Percentiles rank a stretch among this genome's conserved stretches.
Evolutionary conservation across 2,888 invertebrate genomes (phyloP).

Genomic region (Mythimna vitellina): DNA sequence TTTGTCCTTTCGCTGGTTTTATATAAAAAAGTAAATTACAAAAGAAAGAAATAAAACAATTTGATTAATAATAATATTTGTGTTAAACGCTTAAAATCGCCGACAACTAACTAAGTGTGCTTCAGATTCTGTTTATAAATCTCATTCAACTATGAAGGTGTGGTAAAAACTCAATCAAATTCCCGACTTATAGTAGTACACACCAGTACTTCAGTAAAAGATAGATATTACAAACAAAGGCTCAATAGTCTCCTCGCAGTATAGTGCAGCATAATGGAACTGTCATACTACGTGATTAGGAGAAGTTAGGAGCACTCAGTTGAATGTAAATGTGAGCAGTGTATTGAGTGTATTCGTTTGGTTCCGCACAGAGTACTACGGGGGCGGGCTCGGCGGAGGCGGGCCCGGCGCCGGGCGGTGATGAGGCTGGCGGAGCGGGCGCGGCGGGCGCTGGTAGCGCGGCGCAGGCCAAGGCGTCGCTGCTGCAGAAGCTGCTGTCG

Average conservation of each 20-base stretch:
- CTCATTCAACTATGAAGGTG: slow-evolving; percentile 8
- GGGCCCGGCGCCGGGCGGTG: slow-evolving; percentile 75
- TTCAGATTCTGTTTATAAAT: slow-evolving; percentile 28
- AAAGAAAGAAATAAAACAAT: neutral
- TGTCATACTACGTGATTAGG: slow-evolving; percentile 21
- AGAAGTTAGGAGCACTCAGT: slow-evolving; percentile 31
- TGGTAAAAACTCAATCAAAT: slow-evolving; percentile 8
- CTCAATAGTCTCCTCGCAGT: slow-evolving; percentile 6
- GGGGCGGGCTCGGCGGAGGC: slow-evolving; percentile 87
- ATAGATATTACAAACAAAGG: neutral
- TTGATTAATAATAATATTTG: slow-evolving; percentile 10
- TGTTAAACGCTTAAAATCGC: slow-evolving; percentile 20
- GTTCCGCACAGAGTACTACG: slow-evolving; percentile 85
- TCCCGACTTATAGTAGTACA: neutral
- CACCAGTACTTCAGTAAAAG: neutral
- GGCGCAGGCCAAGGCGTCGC: slow-evolving; percentile 91
- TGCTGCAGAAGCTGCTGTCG: slow-evolving; percentile 96
- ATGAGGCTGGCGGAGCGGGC: slow-evolving; percentile 71
- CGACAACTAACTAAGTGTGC: slow-evolving; percentile 30
- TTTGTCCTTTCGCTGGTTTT: neutral
- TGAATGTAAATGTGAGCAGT: neutral
- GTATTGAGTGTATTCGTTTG: slow-evolving; percentile 12
- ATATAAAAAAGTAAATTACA: neutral
- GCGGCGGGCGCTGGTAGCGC: slow-evolving; percentile 31
- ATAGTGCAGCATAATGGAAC: slow-evolving; percentile 1